These are phyloP conservation scores for Aphodius sticticus DNA, from an alignment of 2,888 invertebrate genomes.

Conservation along the genomic window DNA sequence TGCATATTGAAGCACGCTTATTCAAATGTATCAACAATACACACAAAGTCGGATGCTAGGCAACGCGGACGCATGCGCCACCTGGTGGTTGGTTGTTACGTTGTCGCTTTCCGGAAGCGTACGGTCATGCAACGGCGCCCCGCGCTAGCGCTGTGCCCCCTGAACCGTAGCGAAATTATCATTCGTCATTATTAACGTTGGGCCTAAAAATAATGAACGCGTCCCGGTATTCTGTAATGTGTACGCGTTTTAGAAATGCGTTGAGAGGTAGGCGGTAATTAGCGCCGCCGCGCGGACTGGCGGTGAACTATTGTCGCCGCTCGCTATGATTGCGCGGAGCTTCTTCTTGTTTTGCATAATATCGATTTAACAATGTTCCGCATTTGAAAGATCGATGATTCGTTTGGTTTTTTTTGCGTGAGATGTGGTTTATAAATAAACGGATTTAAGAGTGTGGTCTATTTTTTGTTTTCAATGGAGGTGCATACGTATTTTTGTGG, in stretches of 20 bases:
- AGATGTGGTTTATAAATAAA: not conserved
- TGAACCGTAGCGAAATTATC: constrained; percentile 25
- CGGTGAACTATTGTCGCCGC: not conserved
- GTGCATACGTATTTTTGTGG: too few species aligned
- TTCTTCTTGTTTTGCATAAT: not conserved
- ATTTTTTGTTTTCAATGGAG: too few species aligned
- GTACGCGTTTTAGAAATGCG: not conserved
- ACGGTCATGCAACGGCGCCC: constrained; percentile 58
- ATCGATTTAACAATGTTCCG: not conserved
- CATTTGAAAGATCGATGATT: not conserved
- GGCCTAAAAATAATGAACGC: not conserved
- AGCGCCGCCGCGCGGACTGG: not conserved
- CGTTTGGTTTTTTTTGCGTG: not conserved
- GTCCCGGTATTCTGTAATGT: constrained; percentile 6
- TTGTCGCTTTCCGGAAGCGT: constrained; percentile 56
- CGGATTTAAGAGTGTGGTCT: too few species aligned
- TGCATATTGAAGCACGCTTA: constrained; percentile 57
- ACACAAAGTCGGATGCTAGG: constrained; percentile 52
- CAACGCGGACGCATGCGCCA: constrained; percentile 57
- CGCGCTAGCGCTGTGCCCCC: constrained; percentile 23
- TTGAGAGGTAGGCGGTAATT: not conserved
- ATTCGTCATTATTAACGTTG: not conserved
- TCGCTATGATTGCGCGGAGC: not conserved
- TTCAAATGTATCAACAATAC: constrained; percentile 60
- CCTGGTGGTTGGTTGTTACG: constrained; percentile 56